Base-by-base conservation (phyloP, 2,888 invertebrate species). In the Scaptomyza tumidula region DNA sequence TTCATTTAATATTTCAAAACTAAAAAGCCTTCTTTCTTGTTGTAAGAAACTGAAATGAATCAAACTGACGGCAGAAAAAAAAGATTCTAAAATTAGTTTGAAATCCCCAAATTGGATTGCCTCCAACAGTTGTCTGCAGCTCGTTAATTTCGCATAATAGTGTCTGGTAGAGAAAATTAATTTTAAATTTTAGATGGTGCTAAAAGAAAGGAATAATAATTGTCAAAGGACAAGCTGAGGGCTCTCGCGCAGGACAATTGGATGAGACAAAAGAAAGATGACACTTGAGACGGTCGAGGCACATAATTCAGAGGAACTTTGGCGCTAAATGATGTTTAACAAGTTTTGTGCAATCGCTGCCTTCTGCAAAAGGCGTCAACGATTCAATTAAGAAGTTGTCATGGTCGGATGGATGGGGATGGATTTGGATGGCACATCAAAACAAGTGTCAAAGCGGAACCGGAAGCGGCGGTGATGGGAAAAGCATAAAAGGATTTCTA, bases 381-480 rank as follows among this genome's bases (percentile, higher is more conserved):
- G 75, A 81, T 81, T 76, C 79, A 85, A 80, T 80, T 76, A 72
- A 54, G 48, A 63, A 46, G 55, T 33, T 33, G 35, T 2, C 49
- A 10, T 48, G 45, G 37, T 35, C 33, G 29, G 41, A 24, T 6
- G 16, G n/a, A 9, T 6, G n/a, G 24, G 13, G 24, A 31, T 35
- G 35, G 53, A 35, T 19, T 24, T 24, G 11, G 6, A 19, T 10
- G 9, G 31, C 24, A 57, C 68, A 65, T 82, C 72, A 82, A 85
- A 87, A 81, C 82, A 85, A 88, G 86, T 86, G 88, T 76, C 86
- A 70, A 86, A 83, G 86, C 88, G 88, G 81, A 83, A 83, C 69
- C 86, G 86, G 82, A 90, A 75, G 89, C 61, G 71, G 73, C 59
- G 71, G 70, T 58, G 63, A 45, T 56, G 27, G 58, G 48, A 63